These are phyloP conservation scores for Parapristionchus giblindavisi DNA, from an alignment of 2,888 invertebrate genomes.

Conservation along the genomic window DNA sequence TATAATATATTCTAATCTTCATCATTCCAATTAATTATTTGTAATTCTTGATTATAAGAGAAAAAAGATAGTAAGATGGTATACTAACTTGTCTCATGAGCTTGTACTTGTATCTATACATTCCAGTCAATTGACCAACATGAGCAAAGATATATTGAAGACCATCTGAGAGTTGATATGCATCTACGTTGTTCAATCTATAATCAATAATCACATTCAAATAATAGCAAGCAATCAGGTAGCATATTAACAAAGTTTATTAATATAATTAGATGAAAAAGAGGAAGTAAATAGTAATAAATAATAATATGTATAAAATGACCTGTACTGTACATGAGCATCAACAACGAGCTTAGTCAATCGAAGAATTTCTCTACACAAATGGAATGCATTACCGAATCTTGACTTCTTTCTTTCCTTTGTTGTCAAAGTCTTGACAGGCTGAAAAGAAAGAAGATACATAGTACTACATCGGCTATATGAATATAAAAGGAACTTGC, in stretches of 20 bases:
- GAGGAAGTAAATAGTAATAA: too few species aligned
- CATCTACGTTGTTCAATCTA: constrained; percentile 93
- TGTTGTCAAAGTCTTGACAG: constrained; percentile 97
- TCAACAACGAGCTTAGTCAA: constrained; percentile 97
- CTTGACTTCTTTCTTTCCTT: constrained; percentile 98
- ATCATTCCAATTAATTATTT: constrained; percentile 86
- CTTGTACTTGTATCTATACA: constrained; percentile 82
- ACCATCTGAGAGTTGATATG: constrained; percentile 95
- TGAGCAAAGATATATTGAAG: constrained; percentile 99
- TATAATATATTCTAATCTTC: constrained; percentile 74
- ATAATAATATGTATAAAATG: too few species aligned
- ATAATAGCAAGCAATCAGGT: not conserved
- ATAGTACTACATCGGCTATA: not conserved
- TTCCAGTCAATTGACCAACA: constrained; percentile 97
- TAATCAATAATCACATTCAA: constrained; percentile 3
- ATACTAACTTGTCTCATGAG: constrained; percentile 64
- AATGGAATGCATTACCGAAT: constrained; percentile 86
- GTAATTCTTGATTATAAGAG: constrained; percentile 72
- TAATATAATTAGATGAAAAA: too few species aligned
- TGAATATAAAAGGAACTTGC: constrained; percentile 10
- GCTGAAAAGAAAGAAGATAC: constrained; percentile 70
- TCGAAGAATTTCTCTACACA: constrained; percentile 97
- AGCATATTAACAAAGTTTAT: too few species aligned
- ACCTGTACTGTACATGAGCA: constrained; percentile 96
- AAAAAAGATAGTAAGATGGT: not conserved